These are phyloP conservation scores for Drosophila antonietae DNA, from an alignment of 2,888 invertebrate genomes.

Conservation along the genomic window DNA sequence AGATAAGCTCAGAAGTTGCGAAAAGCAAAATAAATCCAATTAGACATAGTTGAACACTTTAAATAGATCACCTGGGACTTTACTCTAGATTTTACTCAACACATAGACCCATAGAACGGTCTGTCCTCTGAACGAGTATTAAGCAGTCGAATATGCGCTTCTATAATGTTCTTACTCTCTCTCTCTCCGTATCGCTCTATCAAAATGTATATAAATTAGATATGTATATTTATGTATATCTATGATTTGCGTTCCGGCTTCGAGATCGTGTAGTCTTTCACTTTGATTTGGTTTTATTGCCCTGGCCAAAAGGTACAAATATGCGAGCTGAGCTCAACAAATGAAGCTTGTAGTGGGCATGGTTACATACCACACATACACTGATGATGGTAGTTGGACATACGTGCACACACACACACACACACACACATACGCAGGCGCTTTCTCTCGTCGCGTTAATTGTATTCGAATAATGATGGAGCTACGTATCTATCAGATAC, in stretches of 20 bases:
- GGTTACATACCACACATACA: slow-evolving; percentile 22
- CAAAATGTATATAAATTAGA: slow-evolving; percentile 7
- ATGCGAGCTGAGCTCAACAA: slow-evolving; percentile 32
- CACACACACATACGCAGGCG: not conserved
- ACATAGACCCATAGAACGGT: not conserved
- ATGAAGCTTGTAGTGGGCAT: slow-evolving; percentile 21
- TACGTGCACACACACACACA: not conserved
- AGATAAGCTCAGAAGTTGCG: not conserved
- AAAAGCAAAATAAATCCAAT: not conserved
- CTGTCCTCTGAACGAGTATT: not conserved
- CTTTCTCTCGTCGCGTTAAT: slow-evolving; percentile 72
- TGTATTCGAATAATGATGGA: slow-evolving; percentile 75
- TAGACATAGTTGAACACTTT: not conserved
- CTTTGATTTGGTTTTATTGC: slow-evolving; percentile 48
- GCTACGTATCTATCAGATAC: slow-evolving; percentile 55
- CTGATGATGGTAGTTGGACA: slow-evolving; percentile 22
- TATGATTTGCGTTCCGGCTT: slow-evolving; percentile 1
- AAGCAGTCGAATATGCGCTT: not conserved
- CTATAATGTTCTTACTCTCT: not conserved
- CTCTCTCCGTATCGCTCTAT: not conserved
- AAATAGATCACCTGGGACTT: not conserved
- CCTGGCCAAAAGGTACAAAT: slow-evolving; percentile 30
- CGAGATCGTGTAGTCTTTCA: slow-evolving; percentile 15
- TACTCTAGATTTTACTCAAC: too few relatives aligned
- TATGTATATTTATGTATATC: not conserved